A percentile compares a stretch with the other conserved stretches of the same genome.
Conservation (phyloP, 2,797 vertebrate species). For the Microcaecilia unicolor region DNA sequence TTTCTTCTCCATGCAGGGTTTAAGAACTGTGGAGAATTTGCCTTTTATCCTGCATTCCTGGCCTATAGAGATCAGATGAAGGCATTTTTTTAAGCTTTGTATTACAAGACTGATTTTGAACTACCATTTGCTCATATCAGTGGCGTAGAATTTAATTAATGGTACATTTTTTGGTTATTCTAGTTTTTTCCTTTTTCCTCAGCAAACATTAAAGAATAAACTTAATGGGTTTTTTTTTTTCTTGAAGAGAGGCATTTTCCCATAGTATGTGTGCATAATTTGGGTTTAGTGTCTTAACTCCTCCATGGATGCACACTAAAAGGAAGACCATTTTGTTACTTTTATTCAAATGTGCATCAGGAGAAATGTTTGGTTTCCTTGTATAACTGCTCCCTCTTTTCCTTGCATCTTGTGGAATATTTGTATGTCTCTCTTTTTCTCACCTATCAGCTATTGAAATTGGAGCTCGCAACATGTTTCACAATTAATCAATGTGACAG, state of each 20-base stretch:
- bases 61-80: neutral
- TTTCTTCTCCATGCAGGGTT: neutral
- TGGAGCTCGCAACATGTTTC: no score
- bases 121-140: no score
- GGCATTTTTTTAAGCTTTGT: neutral
- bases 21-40: constrained; percentile 14
- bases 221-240: constrained; percentile 23
- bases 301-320: no score
- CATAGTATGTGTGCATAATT: no score
- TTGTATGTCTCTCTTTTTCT: constrained; percentile 13
- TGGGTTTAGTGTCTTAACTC: no score
- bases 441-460: constrained; percentile 35
- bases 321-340: no score
- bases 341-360: no score
- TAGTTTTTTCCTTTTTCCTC: constrained; percentile 17
- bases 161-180: constrained; percentile 22
- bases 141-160: constrained; percentile 16
- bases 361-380: constrained; percentile 9
- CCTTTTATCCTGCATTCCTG: neutral
- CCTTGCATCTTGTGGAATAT: constrained; percentile 26
- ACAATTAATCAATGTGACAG: constrained; percentile 65
- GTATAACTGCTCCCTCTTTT: constrained; percentile 8
- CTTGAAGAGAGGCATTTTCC: no score
- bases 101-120: no score
- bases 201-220: constrained; percentile 14